Percentiles rank a stretch among this genome's conserved stretches.
These are phyloP conservation scores for Drosophila quadrilineata DNA, from an alignment of 1,140 invertebrate genomes.

Conservation along the genomic window DNA sequence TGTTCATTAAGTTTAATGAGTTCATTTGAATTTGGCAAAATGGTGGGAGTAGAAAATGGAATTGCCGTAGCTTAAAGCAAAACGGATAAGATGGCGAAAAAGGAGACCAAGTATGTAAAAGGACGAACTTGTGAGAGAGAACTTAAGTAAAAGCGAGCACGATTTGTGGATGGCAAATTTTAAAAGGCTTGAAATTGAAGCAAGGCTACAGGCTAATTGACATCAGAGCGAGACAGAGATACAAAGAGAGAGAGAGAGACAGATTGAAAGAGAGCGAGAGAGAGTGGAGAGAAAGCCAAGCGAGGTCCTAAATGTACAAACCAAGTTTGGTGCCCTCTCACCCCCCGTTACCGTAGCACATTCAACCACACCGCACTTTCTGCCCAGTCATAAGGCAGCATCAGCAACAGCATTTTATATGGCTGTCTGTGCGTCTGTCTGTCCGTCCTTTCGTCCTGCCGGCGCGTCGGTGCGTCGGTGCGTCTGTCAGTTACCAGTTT, in stretches of 20 bases:
- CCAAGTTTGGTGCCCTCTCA: background rate
- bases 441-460: no score
- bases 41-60: background rate
- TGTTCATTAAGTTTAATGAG: slow-evolving; percentile 77
- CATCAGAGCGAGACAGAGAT: no score
- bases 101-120: background rate
- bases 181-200: slow-evolving; percentile 66
- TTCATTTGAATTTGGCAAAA: slow-evolving; percentile 47
- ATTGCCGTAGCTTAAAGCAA: background rate
- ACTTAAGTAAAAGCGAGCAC: slow-evolving; percentile 11
- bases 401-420: no score
- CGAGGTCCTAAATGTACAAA: background rate
- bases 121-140: background rate
- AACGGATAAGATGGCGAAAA: background rate
- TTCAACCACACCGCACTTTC: no score
- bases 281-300: no score
- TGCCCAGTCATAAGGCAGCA: no score
- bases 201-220: slow-evolving; percentile 67
- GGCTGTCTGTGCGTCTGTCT: no score
- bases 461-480: no score
- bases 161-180: slow-evolving; percentile 62
- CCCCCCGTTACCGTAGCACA: background rate
- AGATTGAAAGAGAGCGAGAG: no score
- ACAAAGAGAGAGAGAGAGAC: no score
- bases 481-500: slow-evolving; percentile 1